Percentiles rank a stretch among this genome's conserved stretches.
Conservation (phyloP, 2,888 invertebrate species). For the Philaethria dido region DNA sequence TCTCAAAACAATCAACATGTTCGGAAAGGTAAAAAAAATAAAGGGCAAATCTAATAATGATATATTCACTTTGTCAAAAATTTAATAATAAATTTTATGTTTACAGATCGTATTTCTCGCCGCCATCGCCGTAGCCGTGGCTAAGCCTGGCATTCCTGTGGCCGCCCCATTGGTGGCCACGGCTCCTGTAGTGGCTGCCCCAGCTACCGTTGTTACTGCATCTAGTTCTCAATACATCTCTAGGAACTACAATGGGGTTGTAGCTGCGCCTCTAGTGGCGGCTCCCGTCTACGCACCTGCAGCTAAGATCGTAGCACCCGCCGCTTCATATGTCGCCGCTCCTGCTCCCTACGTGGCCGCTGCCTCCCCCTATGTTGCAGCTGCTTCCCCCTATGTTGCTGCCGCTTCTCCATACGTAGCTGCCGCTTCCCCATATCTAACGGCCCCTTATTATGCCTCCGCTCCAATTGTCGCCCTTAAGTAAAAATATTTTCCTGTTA, state of each 20-base stretch:
- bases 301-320: constrained; percentile 48
- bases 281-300: constrained; percentile 56
- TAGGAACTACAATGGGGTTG: constrained; percentile 83
- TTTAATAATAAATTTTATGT: not conserved
- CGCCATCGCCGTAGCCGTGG: constrained; percentile 61
- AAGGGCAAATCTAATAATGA: not conserved
- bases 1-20: constrained; percentile 63
- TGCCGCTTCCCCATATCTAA: constrained; percentile 54
- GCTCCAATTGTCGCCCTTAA: constrained; percentile 68
- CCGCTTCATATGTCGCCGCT: constrained; percentile 46
- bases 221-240: constrained; percentile 86
- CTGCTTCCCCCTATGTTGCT: constrained; percentile 54
- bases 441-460: constrained; percentile 51
- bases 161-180: constrained; percentile 59
- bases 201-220: constrained; percentile 85
- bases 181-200: constrained; percentile 63
- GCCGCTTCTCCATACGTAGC: constrained; percentile 56
- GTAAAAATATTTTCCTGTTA: too few species aligned
- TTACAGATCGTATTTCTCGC: constrained; percentile 70
- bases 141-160: constrained; percentile 64
- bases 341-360: constrained; percentile 49
- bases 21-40: constrained; percentile 52
- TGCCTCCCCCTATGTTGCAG: constrained; percentile 58
- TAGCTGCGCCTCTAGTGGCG: constrained; percentile 71
- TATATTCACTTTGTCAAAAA: too few species aligned